phyloP scores from a whole-genome alignment of 2,797 vertebrate species.

The Hybognathus amarus region DNA sequence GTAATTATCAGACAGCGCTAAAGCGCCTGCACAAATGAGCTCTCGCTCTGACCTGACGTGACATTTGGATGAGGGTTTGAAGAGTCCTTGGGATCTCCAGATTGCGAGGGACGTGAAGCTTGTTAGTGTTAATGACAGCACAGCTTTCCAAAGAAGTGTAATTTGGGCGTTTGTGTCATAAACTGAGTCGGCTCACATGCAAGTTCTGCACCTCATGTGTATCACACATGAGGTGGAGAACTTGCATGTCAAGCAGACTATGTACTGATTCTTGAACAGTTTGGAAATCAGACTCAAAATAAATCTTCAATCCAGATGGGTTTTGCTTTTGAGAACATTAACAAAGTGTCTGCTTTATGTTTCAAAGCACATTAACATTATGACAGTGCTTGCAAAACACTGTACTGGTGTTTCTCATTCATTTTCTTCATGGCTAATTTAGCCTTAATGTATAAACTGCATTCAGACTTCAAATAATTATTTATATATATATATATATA shows the following conservation, averaged over 20 bases:
- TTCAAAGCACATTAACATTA: neutral
- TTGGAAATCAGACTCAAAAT: constrained; percentile 22
- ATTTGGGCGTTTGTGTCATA: constrained; percentile 19
- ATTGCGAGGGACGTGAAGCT: neutral
- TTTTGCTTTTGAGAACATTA: constrained; percentile 19
- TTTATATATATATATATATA: too few relatives aligned
- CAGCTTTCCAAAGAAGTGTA: neutral
- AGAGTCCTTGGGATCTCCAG: constrained; percentile 44
- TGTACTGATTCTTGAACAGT: neutral
- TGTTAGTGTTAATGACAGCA: constrained; percentile 13
- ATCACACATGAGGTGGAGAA: neutral
- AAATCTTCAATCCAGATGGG: constrained; percentile 6
- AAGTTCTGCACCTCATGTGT: neutral
- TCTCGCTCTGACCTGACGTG: constrained; percentile 44
- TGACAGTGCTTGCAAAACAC: neutral
- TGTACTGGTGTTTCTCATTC: neutral
- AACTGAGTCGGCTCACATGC: neutral
- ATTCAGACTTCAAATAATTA: neutral
- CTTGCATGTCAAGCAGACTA: too few relatives aligned
- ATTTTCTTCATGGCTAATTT: neutral
- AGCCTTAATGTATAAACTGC: neutral
- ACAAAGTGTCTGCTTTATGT: constrained; percentile 30
- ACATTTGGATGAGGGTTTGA: neutral
- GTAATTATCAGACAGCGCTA: constrained; percentile 67
- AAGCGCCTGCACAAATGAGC: constrained; percentile 48